Percentiles rank a stretch among this genome's conserved stretches.
Evolutionary conservation across 2,113 vertebrate genomes (phyloP).

Genomic region (Colossoma macropomum): DNA sequence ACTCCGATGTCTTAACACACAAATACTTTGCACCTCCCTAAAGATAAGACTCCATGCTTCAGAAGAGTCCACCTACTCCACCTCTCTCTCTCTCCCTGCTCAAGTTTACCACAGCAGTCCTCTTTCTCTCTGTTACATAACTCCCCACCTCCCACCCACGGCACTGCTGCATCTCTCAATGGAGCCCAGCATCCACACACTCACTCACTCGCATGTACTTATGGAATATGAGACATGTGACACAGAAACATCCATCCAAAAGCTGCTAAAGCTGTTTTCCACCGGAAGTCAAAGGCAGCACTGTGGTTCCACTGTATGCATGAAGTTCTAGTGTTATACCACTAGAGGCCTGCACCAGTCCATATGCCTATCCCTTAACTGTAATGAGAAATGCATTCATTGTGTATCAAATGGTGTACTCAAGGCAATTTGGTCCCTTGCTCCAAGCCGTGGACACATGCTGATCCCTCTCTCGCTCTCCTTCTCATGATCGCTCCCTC

Average conservation of each 20-base stretch:
- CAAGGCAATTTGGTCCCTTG: conserved; percentile 1
- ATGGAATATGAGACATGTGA: not conserved
- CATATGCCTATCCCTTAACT: not conserved
- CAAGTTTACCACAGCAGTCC: conserved; percentile 45
- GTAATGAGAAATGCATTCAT: not conserved
- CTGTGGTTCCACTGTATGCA: not conserved
- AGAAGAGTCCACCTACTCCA: conserved; percentile 18
- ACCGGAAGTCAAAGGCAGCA: not conserved
- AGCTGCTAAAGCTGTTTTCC: not conserved
- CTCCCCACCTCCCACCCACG: conserved; percentile 45
- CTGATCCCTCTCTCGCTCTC: not conserved
- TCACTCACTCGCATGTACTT: conserved; percentile 5
- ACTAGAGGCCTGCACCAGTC: not conserved
- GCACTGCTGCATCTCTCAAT: conserved; percentile 49
- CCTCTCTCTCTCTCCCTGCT: conserved; percentile 26
- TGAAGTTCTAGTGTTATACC: not conserved
- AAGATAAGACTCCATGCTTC: conserved; percentile 8
- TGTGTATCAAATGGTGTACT: not conserved
- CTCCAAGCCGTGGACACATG: not conserved
- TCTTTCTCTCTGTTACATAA: conserved; percentile 48
- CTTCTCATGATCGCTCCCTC: not conserved
- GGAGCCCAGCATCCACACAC: conserved; percentile 35
- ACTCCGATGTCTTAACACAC: not conserved
- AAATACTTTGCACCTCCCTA: conserved; percentile 18
- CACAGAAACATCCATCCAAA: not conserved